These are phyloP conservation scores for Lomographa bimaculata DNA, from an alignment of 2,888 invertebrate species.

Conservation along the genomic window DNA sequence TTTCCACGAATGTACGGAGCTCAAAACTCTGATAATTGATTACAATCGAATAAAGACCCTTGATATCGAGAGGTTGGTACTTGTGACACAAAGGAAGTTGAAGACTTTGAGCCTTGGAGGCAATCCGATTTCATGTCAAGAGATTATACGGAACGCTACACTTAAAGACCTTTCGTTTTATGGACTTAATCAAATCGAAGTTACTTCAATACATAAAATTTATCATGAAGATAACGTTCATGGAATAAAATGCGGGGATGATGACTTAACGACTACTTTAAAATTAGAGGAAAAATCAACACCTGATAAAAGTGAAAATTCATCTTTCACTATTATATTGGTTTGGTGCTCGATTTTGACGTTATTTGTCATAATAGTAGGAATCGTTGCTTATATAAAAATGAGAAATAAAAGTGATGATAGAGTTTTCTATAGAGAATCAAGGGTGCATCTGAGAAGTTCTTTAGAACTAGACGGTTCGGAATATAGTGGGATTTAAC, in stretches of 20 bases:
- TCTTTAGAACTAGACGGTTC: conserved; percentile 49
- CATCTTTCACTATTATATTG: conserved; percentile 26
- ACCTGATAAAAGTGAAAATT: conserved; percentile 7
- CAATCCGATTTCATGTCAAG: conserved; percentile 66
- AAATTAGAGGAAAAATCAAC: conserved; percentile 8
- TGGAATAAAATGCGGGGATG: conserved; percentile 68
- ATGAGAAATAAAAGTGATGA: conserved; percentile 14
- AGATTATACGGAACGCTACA: conserved; percentile 51
- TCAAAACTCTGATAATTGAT: conserved; percentile 62
- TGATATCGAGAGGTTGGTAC: conserved; percentile 57
- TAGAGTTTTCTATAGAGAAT: conserved; percentile 34
- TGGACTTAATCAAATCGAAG: conserved; percentile 46
- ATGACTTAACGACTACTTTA: conserved; percentile 24
- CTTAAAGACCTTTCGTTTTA: conserved; percentile 39
- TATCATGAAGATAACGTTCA: conserved; percentile 74
- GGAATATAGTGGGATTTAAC: conserved; percentile 49
- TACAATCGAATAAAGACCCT: conserved; percentile 63
- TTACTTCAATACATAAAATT: conserved; percentile 67
- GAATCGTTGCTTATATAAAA: conserved; percentile 16
- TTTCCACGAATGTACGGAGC: conserved; percentile 65
- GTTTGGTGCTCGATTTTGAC: conserved; percentile 27
- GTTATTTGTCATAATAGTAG: conserved; percentile 15
- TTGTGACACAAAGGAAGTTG: conserved; percentile 50
- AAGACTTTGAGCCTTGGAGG: conserved; percentile 64
- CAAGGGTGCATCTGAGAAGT: conserved; percentile 45